Conservation (phyloP, 1,140 invertebrate genomes). For the Anoplophora glabripennis region DNA sequence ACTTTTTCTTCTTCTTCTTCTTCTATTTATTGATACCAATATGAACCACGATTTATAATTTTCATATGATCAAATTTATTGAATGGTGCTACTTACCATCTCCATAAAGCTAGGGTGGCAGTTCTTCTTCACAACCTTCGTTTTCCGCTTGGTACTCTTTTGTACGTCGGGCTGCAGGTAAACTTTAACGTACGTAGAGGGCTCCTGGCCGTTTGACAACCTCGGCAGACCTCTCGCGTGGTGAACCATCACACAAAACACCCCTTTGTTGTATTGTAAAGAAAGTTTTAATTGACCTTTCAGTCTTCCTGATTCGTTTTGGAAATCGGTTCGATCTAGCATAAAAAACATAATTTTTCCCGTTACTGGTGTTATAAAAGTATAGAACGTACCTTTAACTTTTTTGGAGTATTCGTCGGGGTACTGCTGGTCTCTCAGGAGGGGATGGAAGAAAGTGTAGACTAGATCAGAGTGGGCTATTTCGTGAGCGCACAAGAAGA, state of each 20-base stretch:
- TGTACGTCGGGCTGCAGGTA: conserved; percentile 86
- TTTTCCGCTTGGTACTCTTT: conserved; percentile 93
- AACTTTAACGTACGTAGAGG: conserved; percentile 90
- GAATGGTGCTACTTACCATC: conserved; percentile 70
- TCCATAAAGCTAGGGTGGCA: conserved; percentile 98
- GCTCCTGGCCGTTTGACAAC: conserved; percentile 70
- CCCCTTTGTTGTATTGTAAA: conserved; percentile 76
- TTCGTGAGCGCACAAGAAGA: conserved; percentile 87
- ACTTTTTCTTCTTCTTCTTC: not conserved
- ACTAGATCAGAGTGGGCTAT: conserved; percentile 94
- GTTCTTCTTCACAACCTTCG: conserved; percentile 86
- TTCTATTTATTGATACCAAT: too few species aligned
- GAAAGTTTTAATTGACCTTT: conserved; percentile 63
- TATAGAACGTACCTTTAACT: conserved; percentile 59
- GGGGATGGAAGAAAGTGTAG: conserved; percentile 97
- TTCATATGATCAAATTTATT: not conserved
- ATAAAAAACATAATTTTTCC: conserved; percentile 2
- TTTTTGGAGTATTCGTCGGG: conserved; percentile 62
- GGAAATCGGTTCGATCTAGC: conserved; percentile 23
- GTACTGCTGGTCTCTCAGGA: conserved; percentile 87
- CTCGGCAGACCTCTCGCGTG: conserved; percentile 82
- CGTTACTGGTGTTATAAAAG: not conserved
- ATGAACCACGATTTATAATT: too few species aligned
- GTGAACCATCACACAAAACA: conserved; percentile 82
- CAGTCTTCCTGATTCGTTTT: conserved; percentile 37